Evolutionary conservation across 2,113 vertebrate genomes (phyloP), one percentile per base, ranked within the genome.

Genomic region (Clarias macrocephalus): DNA sequence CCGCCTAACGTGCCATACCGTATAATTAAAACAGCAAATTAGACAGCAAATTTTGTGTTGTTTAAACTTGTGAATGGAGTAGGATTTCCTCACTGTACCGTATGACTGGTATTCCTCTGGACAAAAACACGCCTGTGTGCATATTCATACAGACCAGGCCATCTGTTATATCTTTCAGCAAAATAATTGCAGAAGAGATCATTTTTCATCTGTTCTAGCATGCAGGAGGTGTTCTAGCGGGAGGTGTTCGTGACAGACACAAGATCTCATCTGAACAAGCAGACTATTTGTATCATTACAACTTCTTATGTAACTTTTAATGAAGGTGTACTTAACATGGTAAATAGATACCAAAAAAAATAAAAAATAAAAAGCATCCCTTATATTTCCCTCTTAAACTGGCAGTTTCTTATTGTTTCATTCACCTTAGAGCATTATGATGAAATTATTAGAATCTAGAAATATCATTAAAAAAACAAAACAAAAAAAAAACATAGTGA

Each of bases 121-220:
- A 86, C 63, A 70, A 59, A 86, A 85, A 80, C 77, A 70, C 3
- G 25, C 23, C 57, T 85, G 77, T 75, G 83, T 85, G 87, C 80
- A 68, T 86, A 65, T 88, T 85, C 28, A 86, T 42, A 57, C 75
- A 86, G 84, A 89, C 70, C 15, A 42, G 70, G 77, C 86, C 90
- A 91, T 91, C 90, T 91, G 90, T 73, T 86, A 75, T 18, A 42
- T 37, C 19, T 21, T 68, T 82, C 65, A 82, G 83, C 59, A 77
- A 63, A 89, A 88, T 80, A 81, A 89, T 83, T 76, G 86, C 82
- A 72, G 66, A 33, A 84, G 84, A 75, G 86, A 79, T 86, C 70
- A 83, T 77, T 86, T 89, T 77, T 89, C 86, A 66, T 89, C 86
- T 89, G 62, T 82, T 89, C 81, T 21, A 81, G 75, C 86, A 81